phyloP scores from a whole-genome alignment of 1,140 invertebrate species.

The Thalassaphorura encarpata region DNA sequence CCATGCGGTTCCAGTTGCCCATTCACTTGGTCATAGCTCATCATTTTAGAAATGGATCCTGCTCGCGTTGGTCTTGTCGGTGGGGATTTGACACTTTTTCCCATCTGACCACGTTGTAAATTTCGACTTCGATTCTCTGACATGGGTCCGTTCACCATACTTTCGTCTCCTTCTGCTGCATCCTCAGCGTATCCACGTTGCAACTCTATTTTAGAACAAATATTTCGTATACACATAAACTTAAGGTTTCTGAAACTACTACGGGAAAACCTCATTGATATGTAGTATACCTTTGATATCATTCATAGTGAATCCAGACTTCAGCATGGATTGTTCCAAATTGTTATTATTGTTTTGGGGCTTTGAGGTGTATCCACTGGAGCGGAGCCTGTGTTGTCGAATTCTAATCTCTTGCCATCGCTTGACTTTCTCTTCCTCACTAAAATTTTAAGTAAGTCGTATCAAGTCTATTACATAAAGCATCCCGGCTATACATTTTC shows the following conservation, averaged over 20 bases:
- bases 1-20: constrained; percentile 34
- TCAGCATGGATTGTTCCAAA: constrained; percentile 80
- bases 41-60: constrained; percentile 35
- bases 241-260: not conserved
- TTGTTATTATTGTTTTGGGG: constrained; percentile 46
- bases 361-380: constrained; percentile 51
- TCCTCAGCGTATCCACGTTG: constrained; percentile 75
- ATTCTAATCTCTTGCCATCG: constrained; percentile 83
- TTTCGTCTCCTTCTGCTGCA: constrained; percentile 58
- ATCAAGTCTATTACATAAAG: too few species aligned
- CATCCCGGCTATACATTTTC: too few species aligned
- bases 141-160: constrained; percentile 39
- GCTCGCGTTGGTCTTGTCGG: constrained; percentile 55
- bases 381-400: constrained; percentile 61
- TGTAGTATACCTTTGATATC: constrained; percentile 71
- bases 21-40: constrained; percentile 4
- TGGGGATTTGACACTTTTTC: constrained; percentile 49
- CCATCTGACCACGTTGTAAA: constrained; percentile 40
- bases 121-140: constrained; percentile 36
- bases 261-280: not conserved
- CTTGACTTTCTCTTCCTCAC: constrained; percentile 66
- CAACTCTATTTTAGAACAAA: constrained; percentile 47
- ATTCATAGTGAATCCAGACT: constrained; percentile 81
- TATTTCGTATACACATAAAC: not conserved
- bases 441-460: constrained; percentile 39